Conservation (phyloP, 2,888 invertebrate species). For the Limenitis camilla region DNA sequence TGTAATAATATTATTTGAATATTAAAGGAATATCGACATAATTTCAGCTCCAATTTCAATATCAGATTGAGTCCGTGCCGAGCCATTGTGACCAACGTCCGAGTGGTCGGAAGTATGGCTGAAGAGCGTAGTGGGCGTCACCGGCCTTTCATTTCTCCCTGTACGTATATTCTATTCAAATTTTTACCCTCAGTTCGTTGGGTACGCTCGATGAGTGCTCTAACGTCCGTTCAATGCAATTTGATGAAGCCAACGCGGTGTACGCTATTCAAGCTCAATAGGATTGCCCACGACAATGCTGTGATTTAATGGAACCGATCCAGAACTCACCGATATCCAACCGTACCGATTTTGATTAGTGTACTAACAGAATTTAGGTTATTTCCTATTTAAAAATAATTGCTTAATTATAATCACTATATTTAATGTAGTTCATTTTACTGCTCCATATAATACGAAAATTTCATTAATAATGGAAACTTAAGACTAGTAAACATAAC, state of each 20-base stretch:
- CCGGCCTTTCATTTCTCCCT: slow-evolving; percentile 42
- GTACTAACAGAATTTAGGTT: slow-evolving; percentile 14
- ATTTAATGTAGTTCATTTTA: not conserved
- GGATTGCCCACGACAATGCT: slow-evolving; percentile 63
- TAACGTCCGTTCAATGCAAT: slow-evolving; percentile 69
- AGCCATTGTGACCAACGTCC: slow-evolving; percentile 56
- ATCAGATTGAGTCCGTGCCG: slow-evolving; percentile 55
- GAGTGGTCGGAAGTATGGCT: slow-evolving; percentile 61
- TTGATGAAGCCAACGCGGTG: slow-evolving; percentile 65
- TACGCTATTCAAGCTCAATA: slow-evolving; percentile 59
- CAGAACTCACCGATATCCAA: slow-evolving; percentile 40
- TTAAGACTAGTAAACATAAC: too few relatives aligned
- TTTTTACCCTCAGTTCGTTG: slow-evolving; percentile 63
- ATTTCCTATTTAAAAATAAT: not conserved
- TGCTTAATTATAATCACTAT: not conserved
- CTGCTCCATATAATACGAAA: too few relatives aligned
- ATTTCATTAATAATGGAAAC: too few relatives aligned
- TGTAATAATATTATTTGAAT: not conserved
- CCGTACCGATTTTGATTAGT: slow-evolving; percentile 29
- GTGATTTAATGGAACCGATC: slow-evolving; percentile 61
- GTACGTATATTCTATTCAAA: slow-evolving; percentile 67
- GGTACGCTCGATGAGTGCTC: slow-evolving; percentile 63
- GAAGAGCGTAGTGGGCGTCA: slow-evolving; percentile 44
- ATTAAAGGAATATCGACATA: slow-evolving; percentile 35
- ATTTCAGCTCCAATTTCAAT: slow-evolving; percentile 63